These are phyloP conservation scores for Pterobdella sp. DNA, from an alignment of 2,888 invertebrate species.

Conservation along the genomic window DNA sequence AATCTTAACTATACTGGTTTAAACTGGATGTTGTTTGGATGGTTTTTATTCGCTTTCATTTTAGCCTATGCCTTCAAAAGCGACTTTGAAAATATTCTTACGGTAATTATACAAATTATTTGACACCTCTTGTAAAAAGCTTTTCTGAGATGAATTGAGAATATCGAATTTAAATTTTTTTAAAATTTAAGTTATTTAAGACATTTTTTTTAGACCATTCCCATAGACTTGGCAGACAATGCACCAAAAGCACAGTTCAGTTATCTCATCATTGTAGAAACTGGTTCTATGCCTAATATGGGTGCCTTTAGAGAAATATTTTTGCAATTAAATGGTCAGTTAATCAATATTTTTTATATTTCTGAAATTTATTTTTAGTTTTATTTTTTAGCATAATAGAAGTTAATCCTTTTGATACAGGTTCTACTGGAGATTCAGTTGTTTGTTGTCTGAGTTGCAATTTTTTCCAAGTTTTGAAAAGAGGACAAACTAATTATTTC, in stretches of 20 bases:
- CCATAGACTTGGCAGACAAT: slow-evolving; percentile 24
- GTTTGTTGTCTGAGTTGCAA: slow-evolving; percentile 6
- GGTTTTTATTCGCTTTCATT: not conserved
- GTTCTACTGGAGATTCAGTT: not conserved
- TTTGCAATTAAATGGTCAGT: slow-evolving; percentile 17
- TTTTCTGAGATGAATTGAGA: too few species aligned
- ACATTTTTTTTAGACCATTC: slow-evolving; percentile 7
- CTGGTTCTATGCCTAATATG: slow-evolving; percentile 16
- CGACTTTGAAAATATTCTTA: not conserved
- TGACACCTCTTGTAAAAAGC: too few species aligned
- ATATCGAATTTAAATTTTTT: too few species aligned
- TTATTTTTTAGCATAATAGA: too few species aligned
- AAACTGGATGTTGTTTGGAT: not conserved
- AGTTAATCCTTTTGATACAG: too few species aligned
- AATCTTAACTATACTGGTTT: not conserved
- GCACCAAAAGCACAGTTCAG: slow-evolving; percentile 4
- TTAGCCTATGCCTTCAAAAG: not conserved
- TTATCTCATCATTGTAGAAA: slow-evolving; percentile 15
- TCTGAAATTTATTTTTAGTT: too few species aligned
- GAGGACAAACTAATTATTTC: slow-evolving; percentile 19
- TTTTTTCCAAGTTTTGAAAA: slow-evolving; percentile 10
- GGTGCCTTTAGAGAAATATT: slow-evolving; percentile 11
- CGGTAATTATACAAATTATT: too few species aligned
- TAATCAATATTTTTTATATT: too few species aligned
- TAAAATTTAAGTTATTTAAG: too few species aligned